These are phyloP conservation scores for Caprella mutica DNA, from an alignment of 2,888 invertebrate genomes.

Conservation along the genomic window DNA sequence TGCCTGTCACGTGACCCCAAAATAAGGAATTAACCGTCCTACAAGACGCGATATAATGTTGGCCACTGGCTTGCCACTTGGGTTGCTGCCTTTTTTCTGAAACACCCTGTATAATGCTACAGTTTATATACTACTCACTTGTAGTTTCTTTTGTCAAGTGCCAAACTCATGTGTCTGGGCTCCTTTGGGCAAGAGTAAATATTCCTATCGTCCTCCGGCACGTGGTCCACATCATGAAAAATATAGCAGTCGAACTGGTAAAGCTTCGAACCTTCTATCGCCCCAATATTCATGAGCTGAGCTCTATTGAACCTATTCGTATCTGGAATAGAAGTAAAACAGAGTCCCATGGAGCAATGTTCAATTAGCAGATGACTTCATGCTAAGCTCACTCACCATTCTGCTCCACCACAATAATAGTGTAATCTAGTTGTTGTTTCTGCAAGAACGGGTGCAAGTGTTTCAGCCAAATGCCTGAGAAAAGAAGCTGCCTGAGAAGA, in stretches of 20 bases:
- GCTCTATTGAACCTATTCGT: slow-evolving; percentile 71
- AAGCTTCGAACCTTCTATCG: slow-evolving; percentile 67
- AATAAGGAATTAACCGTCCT: too few species aligned
- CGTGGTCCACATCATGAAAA: slow-evolving; percentile 89
- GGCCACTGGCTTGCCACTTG: too few species aligned
- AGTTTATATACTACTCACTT: too few species aligned
- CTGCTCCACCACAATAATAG: slow-evolving; percentile 86
- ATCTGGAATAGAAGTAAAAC: slow-evolving; percentile 43
- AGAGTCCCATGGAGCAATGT: too few species aligned
- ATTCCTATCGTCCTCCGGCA: slow-evolving; percentile 85
- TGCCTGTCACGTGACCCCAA: too few species aligned
- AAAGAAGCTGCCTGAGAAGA: too few species aligned
- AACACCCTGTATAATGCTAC: too few species aligned
- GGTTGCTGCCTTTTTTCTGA: too few species aligned
- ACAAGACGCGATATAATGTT: too few species aligned
- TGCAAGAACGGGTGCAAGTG: slow-evolving; percentile 87
- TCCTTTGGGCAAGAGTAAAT: slow-evolving; percentile 55
- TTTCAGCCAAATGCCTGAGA: slow-evolving; percentile 70
- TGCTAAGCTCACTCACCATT: slow-evolving; percentile 49
- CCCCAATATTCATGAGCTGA: slow-evolving; percentile 93
- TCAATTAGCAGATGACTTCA: too few species aligned
- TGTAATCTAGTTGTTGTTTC: slow-evolving; percentile 86
- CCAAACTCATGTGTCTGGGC: slow-evolving; percentile 49
- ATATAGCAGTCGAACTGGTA: slow-evolving; percentile 65
- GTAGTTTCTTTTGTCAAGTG: slow-evolving; percentile 38